Percentiles rank a stretch among this genome's conserved stretches.
Conservation (phyloP, 2,797 vertebrate species). For the Streptopelia turtur region DNA sequence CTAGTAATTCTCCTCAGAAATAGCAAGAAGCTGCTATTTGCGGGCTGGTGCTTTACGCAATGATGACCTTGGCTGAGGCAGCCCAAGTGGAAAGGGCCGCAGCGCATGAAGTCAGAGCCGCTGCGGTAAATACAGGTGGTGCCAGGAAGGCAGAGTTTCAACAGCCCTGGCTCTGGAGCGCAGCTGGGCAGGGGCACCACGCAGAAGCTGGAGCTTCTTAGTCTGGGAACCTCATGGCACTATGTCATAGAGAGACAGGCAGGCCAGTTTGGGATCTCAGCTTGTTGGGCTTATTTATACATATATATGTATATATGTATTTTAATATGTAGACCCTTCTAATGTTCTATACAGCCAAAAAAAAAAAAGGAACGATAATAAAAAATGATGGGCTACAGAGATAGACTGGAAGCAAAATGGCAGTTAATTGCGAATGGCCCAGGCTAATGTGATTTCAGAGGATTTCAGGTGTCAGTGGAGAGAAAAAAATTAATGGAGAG, state of each 20-base stretch:
- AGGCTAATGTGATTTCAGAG: not conserved
- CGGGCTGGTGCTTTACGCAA: slow-evolving; percentile 70
- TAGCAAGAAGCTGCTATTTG: slow-evolving; percentile 68
- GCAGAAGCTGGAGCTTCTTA: slow-evolving; percentile 64
- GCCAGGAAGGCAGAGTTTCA: slow-evolving; percentile 71
- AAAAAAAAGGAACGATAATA: not conserved
- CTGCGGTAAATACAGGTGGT: slow-evolving; percentile 72
- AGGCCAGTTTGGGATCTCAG: slow-evolving; percentile 10
- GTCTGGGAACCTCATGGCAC: slow-evolving; percentile 53
- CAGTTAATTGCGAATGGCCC: not conserved
- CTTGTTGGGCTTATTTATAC: not conserved
- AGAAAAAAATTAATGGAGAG: not conserved
- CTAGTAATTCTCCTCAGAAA: slow-evolving; percentile 73
- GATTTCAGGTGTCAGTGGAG: not conserved
- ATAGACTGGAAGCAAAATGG: not conserved
- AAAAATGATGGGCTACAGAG: not conserved
- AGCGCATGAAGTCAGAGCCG: slow-evolving; percentile 67
- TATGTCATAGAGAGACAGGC: slow-evolving; percentile 39
- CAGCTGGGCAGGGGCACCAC: slow-evolving; percentile 53
- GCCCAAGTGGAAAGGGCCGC: slow-evolving; percentile 70
- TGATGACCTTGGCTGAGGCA: slow-evolving; percentile 76
- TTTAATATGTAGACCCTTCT: not conserved
- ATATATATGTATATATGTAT: too few species aligned
- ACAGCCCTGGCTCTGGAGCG: slow-evolving; percentile 58
- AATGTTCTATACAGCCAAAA: not conserved